Base-by-base conservation (phyloP, 2,113 vertebrate genomes). In the Thalassarche chlororhynchos region DNA sequence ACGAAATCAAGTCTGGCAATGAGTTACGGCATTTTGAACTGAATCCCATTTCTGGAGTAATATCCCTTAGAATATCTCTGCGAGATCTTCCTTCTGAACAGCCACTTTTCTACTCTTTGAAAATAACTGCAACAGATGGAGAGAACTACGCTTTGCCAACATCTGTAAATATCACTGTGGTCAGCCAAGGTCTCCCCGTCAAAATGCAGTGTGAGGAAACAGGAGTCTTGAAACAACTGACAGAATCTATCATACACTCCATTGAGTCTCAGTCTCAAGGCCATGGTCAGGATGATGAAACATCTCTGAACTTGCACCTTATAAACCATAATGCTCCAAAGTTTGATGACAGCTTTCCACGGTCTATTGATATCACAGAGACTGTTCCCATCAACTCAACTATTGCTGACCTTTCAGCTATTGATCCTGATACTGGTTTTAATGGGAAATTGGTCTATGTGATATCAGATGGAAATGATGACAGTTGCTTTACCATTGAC, bases 391-490 rank as follows among this genome's bases (percentile, higher is more conserved):
- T 99, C 42, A 98, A 99, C 78, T 98, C 98, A 25, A 98, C 98
- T 49, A 96, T 99, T 78, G 95, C 99, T 93, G 98, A 97, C 68
- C 98, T 99, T 92, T 98, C 98, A 74, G 99, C 99, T 46, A 97
- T 92, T 6, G 99, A 99, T 91, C 89, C 97, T 9, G 99, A 99
- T 91, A 91, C 98, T 19, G 99, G 99, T 40, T 99, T 99, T 76
- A 99, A 99, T 31, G 98, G 99, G 40, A 99, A 98, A 88, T 87
- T 99, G 62, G 98, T 99, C 64, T 99, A 99, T 36, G 98, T 98
- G 68, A 98, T 99, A 81, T 98, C 99, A 51, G 98, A 98, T n/a
- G 99, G 99, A 81, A 99, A 99, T 20, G 99, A 99, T 23, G 99
- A 99, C 31, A 99, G 99, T 28, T 99, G 99, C 86, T 99, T 99